These are phyloP conservation scores for Argyra leucocephala DNA, from an alignment of 2,888 invertebrate species.

Conservation along the genomic window DNA sequence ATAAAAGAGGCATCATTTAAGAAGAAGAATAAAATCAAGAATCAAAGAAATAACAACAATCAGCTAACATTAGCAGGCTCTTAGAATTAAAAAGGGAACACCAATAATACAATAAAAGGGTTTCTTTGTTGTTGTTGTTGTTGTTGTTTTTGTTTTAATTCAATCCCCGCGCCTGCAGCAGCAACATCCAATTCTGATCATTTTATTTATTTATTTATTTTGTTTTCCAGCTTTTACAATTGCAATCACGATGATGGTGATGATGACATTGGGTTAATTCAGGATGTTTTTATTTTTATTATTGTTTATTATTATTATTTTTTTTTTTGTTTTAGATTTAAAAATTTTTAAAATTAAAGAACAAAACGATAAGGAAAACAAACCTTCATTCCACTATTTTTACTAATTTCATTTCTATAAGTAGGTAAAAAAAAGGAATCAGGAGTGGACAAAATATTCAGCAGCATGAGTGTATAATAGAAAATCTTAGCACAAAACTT, in stretches of 20 bases:
- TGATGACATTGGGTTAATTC: slow-evolving; percentile 1
- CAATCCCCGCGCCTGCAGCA: too few relatives aligned
- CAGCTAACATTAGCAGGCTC: too few relatives aligned
- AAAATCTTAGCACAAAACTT: not conserved
- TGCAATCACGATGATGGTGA: not conserved
- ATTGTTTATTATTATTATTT: not conserved
- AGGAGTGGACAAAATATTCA: too few relatives aligned
- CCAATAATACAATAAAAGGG: too few relatives aligned
- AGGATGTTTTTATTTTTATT: not conserved
- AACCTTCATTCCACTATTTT: not conserved
- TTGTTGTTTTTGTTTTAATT: too few relatives aligned
- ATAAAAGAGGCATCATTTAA: too few relatives aligned
- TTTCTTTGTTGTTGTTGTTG: too few relatives aligned
- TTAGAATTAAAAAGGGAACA: too few relatives aligned
- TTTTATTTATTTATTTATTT: not conserved
- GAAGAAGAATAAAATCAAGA: too few relatives aligned
- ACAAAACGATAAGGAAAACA: not conserved
- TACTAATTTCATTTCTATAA: not conserved
- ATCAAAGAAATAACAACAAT: too few relatives aligned
- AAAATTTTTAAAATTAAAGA: too few relatives aligned
- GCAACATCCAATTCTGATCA: not conserved
- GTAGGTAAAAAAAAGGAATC: not conserved
- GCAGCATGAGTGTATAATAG: not conserved
- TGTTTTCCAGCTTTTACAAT: not conserved
- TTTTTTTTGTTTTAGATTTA: too few relatives aligned